A percentile compares a stretch with the other conserved stretches of the same genome.
These are phyloP conservation scores for Disparrhopalites patrizii DNA, from an alignment of 2,888 invertebrate genomes.

Conservation along the genomic window DNA sequence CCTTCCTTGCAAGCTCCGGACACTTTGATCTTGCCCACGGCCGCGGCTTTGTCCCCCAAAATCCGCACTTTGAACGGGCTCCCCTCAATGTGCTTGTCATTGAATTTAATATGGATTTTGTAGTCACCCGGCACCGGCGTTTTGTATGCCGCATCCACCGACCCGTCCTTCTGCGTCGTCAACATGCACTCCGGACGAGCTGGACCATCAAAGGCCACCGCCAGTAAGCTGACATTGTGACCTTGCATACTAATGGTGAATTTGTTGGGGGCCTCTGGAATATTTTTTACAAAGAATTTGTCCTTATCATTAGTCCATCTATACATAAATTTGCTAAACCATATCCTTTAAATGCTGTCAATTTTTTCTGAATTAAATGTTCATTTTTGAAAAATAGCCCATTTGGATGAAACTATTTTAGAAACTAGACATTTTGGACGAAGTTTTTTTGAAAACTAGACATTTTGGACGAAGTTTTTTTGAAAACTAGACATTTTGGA, in stretches of 20 bases:
- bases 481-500: no score
- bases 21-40: constrained; percentile 45
- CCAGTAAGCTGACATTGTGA: constrained; percentile 44
- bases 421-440: no score
- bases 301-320: not conserved
- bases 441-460: no score
- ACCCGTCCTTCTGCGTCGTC: constrained; percentile 43
- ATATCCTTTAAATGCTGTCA: no score
- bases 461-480: no score
- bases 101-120: constrained; percentile 44
- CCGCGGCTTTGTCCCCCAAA: constrained; percentile 43
- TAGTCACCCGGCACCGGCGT: constrained; percentile 44
- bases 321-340: no score
- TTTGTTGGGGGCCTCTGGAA: constrained; percentile 44
- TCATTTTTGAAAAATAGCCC: no score
- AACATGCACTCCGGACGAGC: constrained; percentile 44
- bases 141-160: constrained; percentile 42
- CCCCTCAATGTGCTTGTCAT: constrained; percentile 45
- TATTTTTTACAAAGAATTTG: no score
- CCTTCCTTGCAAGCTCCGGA: constrained; percentile 45
- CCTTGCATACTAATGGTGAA: constrained; percentile 46
- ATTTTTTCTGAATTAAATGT: no score
- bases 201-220: constrained; percentile 46
- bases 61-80: constrained; percentile 44
- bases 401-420: no score